Evolutionary conservation across 2,888 invertebrate species (phyloP), one percentile per base, ranked within the genome.

Genomic region (Drosophila meridiana): DNA sequence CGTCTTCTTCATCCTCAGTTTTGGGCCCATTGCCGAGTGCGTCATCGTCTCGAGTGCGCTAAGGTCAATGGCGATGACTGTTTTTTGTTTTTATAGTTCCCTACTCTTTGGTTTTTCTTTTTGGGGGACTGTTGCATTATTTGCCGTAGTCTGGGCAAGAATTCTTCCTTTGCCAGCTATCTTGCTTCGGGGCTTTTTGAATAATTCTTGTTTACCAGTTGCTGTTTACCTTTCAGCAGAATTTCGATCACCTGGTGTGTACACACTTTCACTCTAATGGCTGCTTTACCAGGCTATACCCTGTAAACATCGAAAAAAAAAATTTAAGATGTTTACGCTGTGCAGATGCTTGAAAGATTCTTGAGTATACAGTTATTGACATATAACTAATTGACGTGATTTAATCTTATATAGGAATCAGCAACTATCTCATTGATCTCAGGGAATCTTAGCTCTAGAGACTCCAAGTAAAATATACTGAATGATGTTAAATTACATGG

Each of bases 61-160:
- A 72, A 78, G 78, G 80, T 78, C 78, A 80, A 76, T 78, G 77
- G 61, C 77, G 77, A 72, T 71, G 58, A 47, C 20, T 52, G 50
- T 50, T n/a, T 11, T 6, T 32, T 40, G 40, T 28, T 55, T 14
- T 52, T 32, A 53, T 38, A 30, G 36, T 48, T 32, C 20, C 4
- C 32, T 53, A 6, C 13, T 32, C 30, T 50, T 50, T 14, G 13
- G 34, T 14, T 34, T 43, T 28, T 5, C 34, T 6, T n/a, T 3
- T n/a, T n/a, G 5, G 14, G 26, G 34, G 57, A 47, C 28, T 56
- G 43, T 63, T 63, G 61, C 56, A 47, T 43, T 66, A 26, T 34
- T 36, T 52, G 64, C 30, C 28, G 1, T n/a, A n/a, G 26, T 47
- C 36, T 30, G 64, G 50, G 6, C 11, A 20, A 40, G 68, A 55